Percentiles rank a stretch among this genome's conserved stretches.
Conservation (phyloP, 2,888 invertebrate genomes). For the Gnatocerus cornutus region DNA sequence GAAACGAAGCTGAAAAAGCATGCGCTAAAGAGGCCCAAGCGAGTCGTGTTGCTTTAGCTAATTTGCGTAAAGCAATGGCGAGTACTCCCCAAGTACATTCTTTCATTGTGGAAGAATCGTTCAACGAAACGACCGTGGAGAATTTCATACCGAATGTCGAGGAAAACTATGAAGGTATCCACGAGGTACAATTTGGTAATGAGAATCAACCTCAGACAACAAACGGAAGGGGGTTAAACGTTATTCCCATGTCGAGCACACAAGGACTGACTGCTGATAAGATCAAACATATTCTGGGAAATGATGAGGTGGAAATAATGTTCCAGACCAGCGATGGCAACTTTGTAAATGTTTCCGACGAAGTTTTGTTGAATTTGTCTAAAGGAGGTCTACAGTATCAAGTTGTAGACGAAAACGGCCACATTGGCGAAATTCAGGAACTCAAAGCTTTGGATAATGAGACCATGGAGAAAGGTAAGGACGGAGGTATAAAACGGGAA, state of each 20-base stretch:
- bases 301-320: slow-evolving; percentile 74
- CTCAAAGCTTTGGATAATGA: slow-evolving; percentile 53
- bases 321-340: slow-evolving; percentile 79
- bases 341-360: slow-evolving; percentile 78
- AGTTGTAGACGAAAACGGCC: slow-evolving; percentile 68
- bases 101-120: slow-evolving; percentile 69
- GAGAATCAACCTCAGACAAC: slow-evolving; percentile 40
- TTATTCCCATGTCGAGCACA: slow-evolving; percentile 38
- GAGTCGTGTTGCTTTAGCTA: slow-evolving; percentile 69
- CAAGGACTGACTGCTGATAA: slow-evolving; percentile 62
- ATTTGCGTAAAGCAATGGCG: slow-evolving; percentile 70
- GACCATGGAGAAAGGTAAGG: not conserved
- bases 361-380: slow-evolving; percentile 72
- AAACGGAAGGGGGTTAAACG: slow-evolving; percentile 12
- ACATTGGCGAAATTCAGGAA: slow-evolving; percentile 66
- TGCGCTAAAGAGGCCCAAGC: slow-evolving; percentile 70
- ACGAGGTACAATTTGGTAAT: slow-evolving; percentile 53
- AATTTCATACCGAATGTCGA: slow-evolving; percentile 66
- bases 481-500: slow-evolving; percentile 7
- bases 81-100: slow-evolving; percentile 65
- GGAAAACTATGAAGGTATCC: slow-evolving; percentile 57
- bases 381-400: slow-evolving; percentile 67
- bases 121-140: slow-evolving; percentile 68
- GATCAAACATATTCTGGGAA: slow-evolving; percentile 65
- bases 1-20: slow-evolving; percentile 68